A percentile compares a stretch with the other conserved stretches of the same genome.
phyloP scores from a whole-genome alignment of 1,140 invertebrate genomes.

The roundworm (Caenorhabditis elegans) region DNA sequence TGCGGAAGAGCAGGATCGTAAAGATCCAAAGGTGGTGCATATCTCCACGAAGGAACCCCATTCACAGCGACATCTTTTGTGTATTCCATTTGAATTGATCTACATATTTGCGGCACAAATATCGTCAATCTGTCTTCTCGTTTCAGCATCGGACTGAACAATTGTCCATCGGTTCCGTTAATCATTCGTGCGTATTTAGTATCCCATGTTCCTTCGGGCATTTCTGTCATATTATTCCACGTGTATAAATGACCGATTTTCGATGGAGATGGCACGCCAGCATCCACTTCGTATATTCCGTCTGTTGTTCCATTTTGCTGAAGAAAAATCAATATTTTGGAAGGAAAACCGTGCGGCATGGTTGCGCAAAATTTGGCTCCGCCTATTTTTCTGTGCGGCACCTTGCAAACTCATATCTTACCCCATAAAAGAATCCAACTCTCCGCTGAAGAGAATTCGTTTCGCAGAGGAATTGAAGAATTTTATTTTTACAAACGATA shows the following conservation, averaged over 20 bases:
- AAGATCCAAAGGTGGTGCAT: conserved; percentile 47
- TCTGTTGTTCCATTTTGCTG: conserved; percentile 59
- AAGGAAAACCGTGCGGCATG: too few species aligned
- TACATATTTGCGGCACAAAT: conserved; percentile 58
- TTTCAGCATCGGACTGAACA: conserved; percentile 57
- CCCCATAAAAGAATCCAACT: conserved; percentile 63
- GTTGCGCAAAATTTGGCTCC: too few species aligned
- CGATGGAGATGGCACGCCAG: conserved; percentile 42
- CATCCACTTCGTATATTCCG: conserved; percentile 57
- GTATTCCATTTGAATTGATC: conserved; percentile 60
- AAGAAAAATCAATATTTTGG: too few species aligned
- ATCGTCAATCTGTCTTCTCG: conserved; percentile 43
- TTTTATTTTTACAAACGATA: conserved; percentile 45
- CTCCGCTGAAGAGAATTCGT: conserved; percentile 52
- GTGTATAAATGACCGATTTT: conserved; percentile 54
- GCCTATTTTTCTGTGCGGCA: too few species aligned
- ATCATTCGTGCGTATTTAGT: conserved; percentile 53
- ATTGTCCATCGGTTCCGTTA: conserved; percentile 61
- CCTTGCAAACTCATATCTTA: conserved; percentile 24
- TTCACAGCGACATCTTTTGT: background rate
- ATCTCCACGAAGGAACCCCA: conserved; percentile 54
- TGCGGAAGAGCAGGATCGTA: conserved; percentile 51
- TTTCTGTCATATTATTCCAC: conserved; percentile 49
- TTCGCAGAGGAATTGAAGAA: conserved; percentile 52
- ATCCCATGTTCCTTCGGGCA: conserved; percentile 51